Evolutionary conservation across 2,797 vertebrate genomes (phyloP).

Genomic region (Manis pentadactyla): DNA sequence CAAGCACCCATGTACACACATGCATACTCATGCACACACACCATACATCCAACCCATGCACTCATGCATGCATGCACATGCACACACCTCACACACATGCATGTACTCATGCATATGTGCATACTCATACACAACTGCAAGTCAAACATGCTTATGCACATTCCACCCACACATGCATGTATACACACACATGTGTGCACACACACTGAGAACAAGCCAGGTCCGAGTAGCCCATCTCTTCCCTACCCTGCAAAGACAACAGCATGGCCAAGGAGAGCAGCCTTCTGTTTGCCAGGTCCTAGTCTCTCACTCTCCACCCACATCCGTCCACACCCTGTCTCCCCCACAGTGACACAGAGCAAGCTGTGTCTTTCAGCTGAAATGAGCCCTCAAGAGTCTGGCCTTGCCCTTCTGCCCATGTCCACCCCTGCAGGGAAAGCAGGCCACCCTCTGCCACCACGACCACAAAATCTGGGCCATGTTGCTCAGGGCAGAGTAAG

Average conservation of each 20-base stretch:
- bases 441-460: not conserved
- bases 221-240: not conserved
- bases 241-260: slow-evolving; percentile 1
- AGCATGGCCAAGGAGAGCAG: not conserved
- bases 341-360: not conserved
- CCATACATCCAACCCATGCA: not conserved
- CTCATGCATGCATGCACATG: not conserved
- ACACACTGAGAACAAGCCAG: not conserved
- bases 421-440: not conserved
- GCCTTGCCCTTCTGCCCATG: not conserved
- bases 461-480: not conserved
- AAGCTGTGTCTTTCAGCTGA: not conserved
- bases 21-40: not conserved
- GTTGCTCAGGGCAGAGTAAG: too few relatives aligned
- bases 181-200: not conserved
- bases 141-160: not conserved
- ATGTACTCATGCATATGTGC: slow-evolving; percentile 25
- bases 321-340: not conserved
- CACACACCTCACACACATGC: not conserved
- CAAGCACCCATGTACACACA: not conserved
- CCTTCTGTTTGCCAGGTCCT: not conserved
- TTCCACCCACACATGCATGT: not conserved
- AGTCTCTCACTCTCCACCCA: not conserved
- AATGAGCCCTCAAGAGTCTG: not conserved
- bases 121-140: not conserved